A percentile compares a stretch with the other conserved stretches of the same genome.
These are phyloP conservation scores for Mythimna vitellina DNA, from an alignment of 2,888 invertebrate species.

Conservation along the genomic window DNA sequence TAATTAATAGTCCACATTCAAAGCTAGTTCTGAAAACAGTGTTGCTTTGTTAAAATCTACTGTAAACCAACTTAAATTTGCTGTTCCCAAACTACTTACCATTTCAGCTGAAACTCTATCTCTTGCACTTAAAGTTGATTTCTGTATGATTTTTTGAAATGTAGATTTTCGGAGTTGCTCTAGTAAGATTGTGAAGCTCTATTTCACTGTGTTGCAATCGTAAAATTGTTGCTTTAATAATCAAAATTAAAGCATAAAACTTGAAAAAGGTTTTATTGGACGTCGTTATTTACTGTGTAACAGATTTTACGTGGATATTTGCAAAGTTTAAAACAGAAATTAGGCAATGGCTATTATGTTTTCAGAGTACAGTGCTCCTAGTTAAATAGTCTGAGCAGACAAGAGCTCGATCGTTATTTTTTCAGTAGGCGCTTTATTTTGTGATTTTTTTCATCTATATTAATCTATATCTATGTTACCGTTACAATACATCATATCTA, in stretches of 20 bases:
- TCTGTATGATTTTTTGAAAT: constrained; percentile 5
- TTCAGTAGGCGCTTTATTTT: not conserved
- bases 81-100: constrained; percentile 2
- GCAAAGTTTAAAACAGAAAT: not conserved
- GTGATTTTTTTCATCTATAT: not conserved
- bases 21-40: constrained; percentile 61
- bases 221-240: constrained; percentile 64
- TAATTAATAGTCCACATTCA: constrained; percentile 67
- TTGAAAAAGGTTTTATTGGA: constrained; percentile 52
- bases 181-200: constrained; percentile 25
- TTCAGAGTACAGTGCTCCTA: not conserved
- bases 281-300: constrained; percentile 58
- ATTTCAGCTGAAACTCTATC: not conserved
- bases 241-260: constrained; percentile 59
- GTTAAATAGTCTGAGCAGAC: not conserved
- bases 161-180: constrained; percentile 8
- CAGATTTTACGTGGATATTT: constrained; percentile 42
- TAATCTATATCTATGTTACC: too few relatives aligned
- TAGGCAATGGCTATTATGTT: not conserved
- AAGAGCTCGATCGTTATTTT: not conserved
- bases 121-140: not conserved
- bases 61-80: constrained; percentile 41
- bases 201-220: constrained; percentile 62
- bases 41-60: constrained; percentile 71
- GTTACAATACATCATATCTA: too few relatives aligned